Base-by-base conservation (phyloP, 2,113 vertebrate species). In the Sturnira hondurensis region DNA sequence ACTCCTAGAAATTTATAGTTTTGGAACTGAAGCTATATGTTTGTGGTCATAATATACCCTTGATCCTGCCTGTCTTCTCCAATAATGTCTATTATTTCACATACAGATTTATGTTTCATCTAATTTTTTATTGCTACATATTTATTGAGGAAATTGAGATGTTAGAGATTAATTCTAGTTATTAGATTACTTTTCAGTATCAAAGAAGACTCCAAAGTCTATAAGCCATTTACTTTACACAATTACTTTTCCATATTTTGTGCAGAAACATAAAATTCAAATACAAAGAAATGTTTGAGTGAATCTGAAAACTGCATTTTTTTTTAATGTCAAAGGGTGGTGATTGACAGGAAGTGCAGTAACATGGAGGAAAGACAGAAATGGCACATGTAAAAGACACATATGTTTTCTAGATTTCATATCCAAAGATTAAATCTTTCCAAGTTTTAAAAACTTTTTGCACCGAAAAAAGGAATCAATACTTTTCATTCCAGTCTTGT, bases 401-500 rank as follows among this genome's bases (percentile, higher is more conserved):
- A 50, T 61, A 50, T 8, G 82, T 67, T 73, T 54, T 28, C 26
- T 92, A 74, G 38, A 87, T 82, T 93, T 96, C 81, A 93, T 94
- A 91, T 87, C 80, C 38, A 94, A 86, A 89, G 74, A 73, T 97
- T 97, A 98, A n/a, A 98, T 98, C 45, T 98, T 98, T 95, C 99
- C 98, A 97, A 98, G 97, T 98, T 99, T 97, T 87, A 76, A 50
- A 17, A 76, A 68, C 96, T 96, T 97, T 99, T 99, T 93, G 99
- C 98, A 92, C 98, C 99, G n/a, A 98, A 99, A 99, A 98, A 99
- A 99, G 5, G 99, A 91, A 20, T 99, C 99, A 98, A 99, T 99
- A 61, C 98, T 98, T 98, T 99, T 99, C 99, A 99, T 99, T 96
- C 99, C 99, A 56, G 97, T 99, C 97, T 99, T 99, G 98, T 99